Base-by-base conservation (phyloP, 1,140 invertebrate genomes). In the Eriocheir sinensis region DNA sequence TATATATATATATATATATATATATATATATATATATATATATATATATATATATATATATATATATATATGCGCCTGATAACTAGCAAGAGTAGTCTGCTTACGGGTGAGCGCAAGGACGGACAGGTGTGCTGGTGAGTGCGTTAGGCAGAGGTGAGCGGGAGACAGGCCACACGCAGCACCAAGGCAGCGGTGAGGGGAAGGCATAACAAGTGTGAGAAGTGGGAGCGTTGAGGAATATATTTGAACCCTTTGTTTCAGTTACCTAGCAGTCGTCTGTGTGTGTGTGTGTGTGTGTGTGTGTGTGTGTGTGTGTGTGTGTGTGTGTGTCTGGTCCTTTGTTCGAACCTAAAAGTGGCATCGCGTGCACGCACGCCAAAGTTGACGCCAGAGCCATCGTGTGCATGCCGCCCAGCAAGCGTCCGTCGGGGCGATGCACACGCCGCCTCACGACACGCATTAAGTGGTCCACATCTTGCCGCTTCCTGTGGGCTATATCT, bases 271-370 rank as follows among this genome's bases (percentile, higher is more conserved):
- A 4, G 38, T 34, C 40, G 34, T 72, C 30, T 90, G 48, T 72
- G 89, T 90, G 89, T 90, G 48, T 90, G 48, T 90, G 88, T 89
- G 27, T 53, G 41, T 89, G 44, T 88, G 85, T 88, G 85, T 88
- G 85, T 88, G 85, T 88, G 85, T 88, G 85, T 88, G 85, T 88
- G 85, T 88, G 85, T 88, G 85, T 88, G 85, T 88, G 85, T 88
- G 85, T 88, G 85, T 88, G 85, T 88, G 85, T 88, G 40, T 88
- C 15, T 88, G 36, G 6, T 72, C 21, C 60, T 72, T 72, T 72
- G 60, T 72, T 72, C 60, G 21, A 72, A n/a, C 60, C 60, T 72
- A 72, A 72, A 72, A 72, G 27, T 72, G n/a, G 60, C 60, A 21
- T 72, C 60, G 21, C 0, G 21, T n/a, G 21, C 60, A 72, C 21